Evolutionary conservation across 1,140 invertebrate genomes (phyloP).

Genomic region (Trichomalopsis sarcophagae): DNA sequence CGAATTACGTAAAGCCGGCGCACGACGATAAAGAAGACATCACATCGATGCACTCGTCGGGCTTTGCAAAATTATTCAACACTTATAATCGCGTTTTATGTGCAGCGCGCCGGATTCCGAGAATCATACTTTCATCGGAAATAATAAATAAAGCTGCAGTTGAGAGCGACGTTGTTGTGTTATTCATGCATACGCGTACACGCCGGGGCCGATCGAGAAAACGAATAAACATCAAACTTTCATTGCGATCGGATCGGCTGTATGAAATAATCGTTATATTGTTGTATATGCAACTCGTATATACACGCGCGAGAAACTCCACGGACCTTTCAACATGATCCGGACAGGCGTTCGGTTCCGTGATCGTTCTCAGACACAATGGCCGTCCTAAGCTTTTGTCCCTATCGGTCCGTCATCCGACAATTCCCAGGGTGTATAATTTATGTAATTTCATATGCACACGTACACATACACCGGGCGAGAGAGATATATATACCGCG

Average conservation of each 20-base stretch:
- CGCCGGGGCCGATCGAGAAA: not conserved
- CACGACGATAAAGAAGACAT: not conserved
- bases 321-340: not conserved
- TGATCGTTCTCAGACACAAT: not conserved
- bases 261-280: not conserved
- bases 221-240: not conserved
- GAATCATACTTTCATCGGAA: not conserved
- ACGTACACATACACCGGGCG: not conserved
- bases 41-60: not conserved
- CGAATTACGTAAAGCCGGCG: not conserved
- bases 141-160: not conserved
- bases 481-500: no score
- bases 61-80: no score
- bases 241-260: not conserved
- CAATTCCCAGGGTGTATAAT: not conserved
- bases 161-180: not conserved
- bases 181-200: not conserved
- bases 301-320: not conserved
- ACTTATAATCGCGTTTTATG: not conserved
- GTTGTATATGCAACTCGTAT: not conserved
- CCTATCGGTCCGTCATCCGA: not conserved
- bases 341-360: not conserved
- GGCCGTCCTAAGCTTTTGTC: not conserved
- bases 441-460: constrained; percentile 34
- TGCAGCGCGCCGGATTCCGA: not conserved